A percentile compares a stretch with the other conserved stretches of the same genome.
Evolutionary conservation across 1,140 invertebrate species (phyloP).

Genomic region (Penaeus indicus): DNA sequence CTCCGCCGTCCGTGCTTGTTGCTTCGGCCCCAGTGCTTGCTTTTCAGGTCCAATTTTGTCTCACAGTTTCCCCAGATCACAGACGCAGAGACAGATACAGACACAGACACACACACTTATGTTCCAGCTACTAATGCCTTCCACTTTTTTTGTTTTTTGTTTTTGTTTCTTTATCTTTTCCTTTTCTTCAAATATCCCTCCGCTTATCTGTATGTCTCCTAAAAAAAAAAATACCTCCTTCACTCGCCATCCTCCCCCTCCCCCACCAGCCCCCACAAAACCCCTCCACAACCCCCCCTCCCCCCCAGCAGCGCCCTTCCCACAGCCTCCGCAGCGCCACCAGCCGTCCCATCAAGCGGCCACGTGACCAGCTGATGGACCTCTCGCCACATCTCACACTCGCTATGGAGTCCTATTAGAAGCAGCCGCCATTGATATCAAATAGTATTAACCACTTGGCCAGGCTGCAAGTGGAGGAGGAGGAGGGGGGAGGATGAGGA

Average conservation of each 20-base stretch:
- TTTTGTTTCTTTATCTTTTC: not conserved
- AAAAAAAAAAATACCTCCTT: not conserved
- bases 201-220: not conserved
- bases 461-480: not conserved
- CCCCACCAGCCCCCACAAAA: too few relatives aligned
- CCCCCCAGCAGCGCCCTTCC: too few relatives aligned
- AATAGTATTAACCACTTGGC: conserved; percentile 61
- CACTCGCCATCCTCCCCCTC: too few relatives aligned
- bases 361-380: conserved; percentile 32
- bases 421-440: conserved; percentile 59
- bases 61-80: too few relatives aligned
- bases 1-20: too few relatives aligned
- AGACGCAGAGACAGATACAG: too few relatives aligned
- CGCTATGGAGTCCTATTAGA: conserved; percentile 54
- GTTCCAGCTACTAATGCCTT: not conserved
- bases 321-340: not conserved
- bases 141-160: too few relatives aligned
- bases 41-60: too few relatives aligned
- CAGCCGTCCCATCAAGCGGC: not conserved
- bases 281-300: too few relatives aligned
- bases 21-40: too few relatives aligned
- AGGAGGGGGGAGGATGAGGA: not conserved
- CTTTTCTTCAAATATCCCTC: not conserved
- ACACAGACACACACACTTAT: too few relatives aligned
- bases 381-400: conserved; percentile 56